Evolutionary conservation across 2,113 vertebrate genomes (phyloP).

Genomic region (Oncorhynchus keta): DNA sequence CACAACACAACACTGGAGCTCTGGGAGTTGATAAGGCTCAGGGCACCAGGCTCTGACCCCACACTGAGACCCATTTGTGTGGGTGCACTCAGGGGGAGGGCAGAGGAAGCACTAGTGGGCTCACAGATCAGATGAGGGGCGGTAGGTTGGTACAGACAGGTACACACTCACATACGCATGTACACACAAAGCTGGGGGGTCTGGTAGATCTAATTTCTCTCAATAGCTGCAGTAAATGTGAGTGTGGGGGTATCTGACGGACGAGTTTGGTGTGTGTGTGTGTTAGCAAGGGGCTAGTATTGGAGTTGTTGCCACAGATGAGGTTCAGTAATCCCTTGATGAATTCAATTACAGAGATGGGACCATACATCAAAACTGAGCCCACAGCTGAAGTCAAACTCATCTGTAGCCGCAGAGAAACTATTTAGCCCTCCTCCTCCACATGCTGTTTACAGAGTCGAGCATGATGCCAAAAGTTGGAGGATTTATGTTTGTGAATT

Average conservation of each 20-base stretch:
- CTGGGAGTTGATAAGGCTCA: background rate
- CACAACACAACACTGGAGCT: background rate
- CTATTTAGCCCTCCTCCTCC: slow-evolving; percentile 32
- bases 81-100: background rate
- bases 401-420: slow-evolving; percentile 40
- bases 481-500: slow-evolving; percentile 50
- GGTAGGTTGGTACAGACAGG: background rate
- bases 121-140: background rate
- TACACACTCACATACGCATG: background rate
- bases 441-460: slow-evolving; percentile 26
- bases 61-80: background rate
- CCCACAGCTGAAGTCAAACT: slow-evolving; percentile 21
- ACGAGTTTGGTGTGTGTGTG: slow-evolving; percentile 7
- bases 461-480: slow-evolving; percentile 5
- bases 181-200: slow-evolving; percentile 21
- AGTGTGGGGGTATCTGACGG: background rate
- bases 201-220: background rate
- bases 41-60: background rate
- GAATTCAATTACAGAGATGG: slow-evolving; percentile 57
- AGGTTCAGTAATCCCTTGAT: slow-evolving; percentile 57
- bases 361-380: slow-evolving; percentile 41
- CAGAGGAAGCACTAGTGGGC: background rate
- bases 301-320: slow-evolving; percentile 51
- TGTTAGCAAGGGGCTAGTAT: slow-evolving; percentile 14
- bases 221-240: background rate